These are phyloP conservation scores for Rhingia rostrata DNA, from an alignment of 2,888 invertebrate genomes.

Conservation along the genomic window DNA sequence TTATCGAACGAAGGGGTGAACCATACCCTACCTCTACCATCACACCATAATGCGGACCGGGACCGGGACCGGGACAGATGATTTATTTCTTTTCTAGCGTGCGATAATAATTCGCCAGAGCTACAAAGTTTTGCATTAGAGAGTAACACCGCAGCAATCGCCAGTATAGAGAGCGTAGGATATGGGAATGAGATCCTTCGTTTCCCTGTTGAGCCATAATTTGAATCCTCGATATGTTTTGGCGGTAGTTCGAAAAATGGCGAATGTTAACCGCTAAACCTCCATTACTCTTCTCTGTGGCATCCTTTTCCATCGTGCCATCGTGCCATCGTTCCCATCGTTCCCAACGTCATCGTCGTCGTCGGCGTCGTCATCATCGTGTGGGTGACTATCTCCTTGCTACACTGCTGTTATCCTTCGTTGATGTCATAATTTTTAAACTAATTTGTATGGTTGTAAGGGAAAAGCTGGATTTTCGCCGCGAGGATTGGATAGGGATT, in stretches of 20 bases:
- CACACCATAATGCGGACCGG: slow-evolving; percentile 27
- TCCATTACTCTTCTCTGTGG: slow-evolving; percentile 41
- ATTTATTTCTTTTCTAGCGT: slow-evolving; percentile 68
- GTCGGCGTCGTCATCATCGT: neutral
- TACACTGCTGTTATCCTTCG: slow-evolving; percentile 43
- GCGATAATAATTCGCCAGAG: slow-evolving; percentile 71
- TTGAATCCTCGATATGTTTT: slow-evolving; percentile 72
- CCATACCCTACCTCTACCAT: slow-evolving; percentile 35
- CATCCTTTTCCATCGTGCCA: slow-evolving; percentile 24
- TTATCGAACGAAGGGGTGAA: slow-evolving; percentile 72
- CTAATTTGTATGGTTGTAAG: slow-evolving; percentile 61
- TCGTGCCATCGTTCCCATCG: too few relatives aligned
- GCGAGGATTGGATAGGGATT: slow-evolving; percentile 4
- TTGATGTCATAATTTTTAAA: slow-evolving; percentile 72
- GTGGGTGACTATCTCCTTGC: slow-evolving; percentile 1
- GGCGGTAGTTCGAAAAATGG: slow-evolving; percentile 65
- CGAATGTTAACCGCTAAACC: slow-evolving; percentile 58
- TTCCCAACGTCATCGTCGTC: too few relatives aligned
- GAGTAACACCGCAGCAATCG: slow-evolving; percentile 47
- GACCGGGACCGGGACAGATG: slow-evolving; percentile 64
- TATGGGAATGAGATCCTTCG: slow-evolving; percentile 16
- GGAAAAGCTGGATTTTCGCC: slow-evolving; percentile 45
- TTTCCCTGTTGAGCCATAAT: slow-evolving; percentile 71
- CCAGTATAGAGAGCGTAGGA: slow-evolving; percentile 33
- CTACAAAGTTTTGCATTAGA: slow-evolving; percentile 73